Evolutionary conservation across 2,888 invertebrate species (phyloP).

Genomic region (Dichetophora obliterata): DNA sequence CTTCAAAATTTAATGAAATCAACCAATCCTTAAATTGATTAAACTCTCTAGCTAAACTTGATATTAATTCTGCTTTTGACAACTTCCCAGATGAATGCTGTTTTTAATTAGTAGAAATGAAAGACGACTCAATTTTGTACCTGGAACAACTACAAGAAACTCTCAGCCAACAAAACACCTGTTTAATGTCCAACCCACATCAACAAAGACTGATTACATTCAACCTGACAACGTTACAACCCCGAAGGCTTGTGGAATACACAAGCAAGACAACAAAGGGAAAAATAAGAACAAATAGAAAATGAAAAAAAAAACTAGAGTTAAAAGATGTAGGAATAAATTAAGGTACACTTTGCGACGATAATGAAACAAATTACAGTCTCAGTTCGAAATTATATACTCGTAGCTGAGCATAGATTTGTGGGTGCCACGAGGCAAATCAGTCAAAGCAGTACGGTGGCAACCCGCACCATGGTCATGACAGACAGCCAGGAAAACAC

Average conservation of each 20-base stretch:
- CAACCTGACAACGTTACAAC: not conserved
- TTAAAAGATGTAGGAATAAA: conserved; percentile 22
- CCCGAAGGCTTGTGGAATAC: not conserved
- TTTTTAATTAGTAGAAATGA: not conserved
- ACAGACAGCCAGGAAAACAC: not conserved
- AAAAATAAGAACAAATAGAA: not conserved
- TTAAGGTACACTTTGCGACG: conserved; percentile 28
- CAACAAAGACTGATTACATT: conserved; percentile 24
- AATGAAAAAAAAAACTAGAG: not conserved
- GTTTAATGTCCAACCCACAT: conserved; percentile 13
- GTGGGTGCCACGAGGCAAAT: not conserved
- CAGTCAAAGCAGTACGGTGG: not conserved
- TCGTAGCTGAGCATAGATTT: not conserved
- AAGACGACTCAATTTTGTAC: not conserved
- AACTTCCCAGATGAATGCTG: no score
- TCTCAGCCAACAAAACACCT: not conserved
- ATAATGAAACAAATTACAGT: conserved; percentile 37
- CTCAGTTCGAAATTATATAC: not conserved
- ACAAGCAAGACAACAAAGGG: not conserved
- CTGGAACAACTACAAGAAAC: not conserved
- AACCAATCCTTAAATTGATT: not conserved
- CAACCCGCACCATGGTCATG: not conserved
- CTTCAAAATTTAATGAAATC: not conserved
- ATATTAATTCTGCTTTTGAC: no score
- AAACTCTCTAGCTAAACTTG: no score